Evolutionary conservation across 2,888 invertebrate species (phyloP).

Genomic region (Lamellibrachia satsuma): DNA sequence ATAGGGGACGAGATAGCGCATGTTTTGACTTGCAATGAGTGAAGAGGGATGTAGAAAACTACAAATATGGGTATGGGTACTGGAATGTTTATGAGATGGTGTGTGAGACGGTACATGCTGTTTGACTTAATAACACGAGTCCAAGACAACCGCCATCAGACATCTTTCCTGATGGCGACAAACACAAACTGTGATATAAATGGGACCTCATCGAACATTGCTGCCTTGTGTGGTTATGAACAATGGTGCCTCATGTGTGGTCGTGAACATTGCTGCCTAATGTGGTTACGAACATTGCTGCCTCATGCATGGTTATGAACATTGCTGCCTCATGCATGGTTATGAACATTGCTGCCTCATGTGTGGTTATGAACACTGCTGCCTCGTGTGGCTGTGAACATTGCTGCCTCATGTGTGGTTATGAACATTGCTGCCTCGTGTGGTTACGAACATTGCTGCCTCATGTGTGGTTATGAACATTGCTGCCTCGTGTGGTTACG

Average conservation of each 20-base stretch:
- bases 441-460: neutral
- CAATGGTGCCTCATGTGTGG: neutral
- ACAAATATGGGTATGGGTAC: neutral
- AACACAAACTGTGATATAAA: conserved; percentile 12
- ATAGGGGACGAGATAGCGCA: no score
- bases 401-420: neutral
- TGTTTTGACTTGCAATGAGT: no score
- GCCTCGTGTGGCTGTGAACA: neutral
- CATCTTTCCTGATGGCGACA: neutral
- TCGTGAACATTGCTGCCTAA: neutral
- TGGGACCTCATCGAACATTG: neutral
- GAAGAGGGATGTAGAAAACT: no score
- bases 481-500: neutral
- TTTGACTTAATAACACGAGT: neutral
- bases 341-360: neutral
- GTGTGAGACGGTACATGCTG: neutral
- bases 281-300: neutral
- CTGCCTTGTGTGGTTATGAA: neutral
- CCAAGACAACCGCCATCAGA: neutral
- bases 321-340: neutral
- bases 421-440: neutral
- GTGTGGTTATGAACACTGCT: neutral
- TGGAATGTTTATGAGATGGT: neutral
- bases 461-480: neutral
- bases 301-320: no score